phyloP scores from a whole-genome alignment of 2,113 vertebrate species.

The Heterotilapia buettikoferi region DNA sequence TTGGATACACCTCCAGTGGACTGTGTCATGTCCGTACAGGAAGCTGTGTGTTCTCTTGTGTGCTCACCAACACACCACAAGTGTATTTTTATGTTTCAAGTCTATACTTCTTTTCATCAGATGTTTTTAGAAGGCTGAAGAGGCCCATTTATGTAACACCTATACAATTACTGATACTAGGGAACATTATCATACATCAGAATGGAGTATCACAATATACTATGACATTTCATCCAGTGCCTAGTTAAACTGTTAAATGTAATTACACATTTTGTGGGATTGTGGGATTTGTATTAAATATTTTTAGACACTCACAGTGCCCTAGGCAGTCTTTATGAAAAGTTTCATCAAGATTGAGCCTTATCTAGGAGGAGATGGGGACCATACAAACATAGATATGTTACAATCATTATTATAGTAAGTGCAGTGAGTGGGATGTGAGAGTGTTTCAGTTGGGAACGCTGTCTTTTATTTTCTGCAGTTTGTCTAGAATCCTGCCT shows the following conservation, averaged over 20 bases:
- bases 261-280: not conserved
- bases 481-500: not conserved
- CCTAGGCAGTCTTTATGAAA: not conserved
- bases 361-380: not conserved
- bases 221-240: not conserved
- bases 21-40: not conserved
- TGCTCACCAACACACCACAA: not conserved
- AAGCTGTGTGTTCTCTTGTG: not conserved
- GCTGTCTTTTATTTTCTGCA: not conserved
- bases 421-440: not conserved
- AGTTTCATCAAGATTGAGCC: not conserved
- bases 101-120: not conserved
- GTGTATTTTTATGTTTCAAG: not conserved
- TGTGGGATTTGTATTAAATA: not conserved
- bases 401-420: not conserved
- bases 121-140: not conserved
- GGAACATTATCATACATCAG: not conserved
- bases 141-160: not conserved
- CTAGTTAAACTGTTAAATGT: not conserved
- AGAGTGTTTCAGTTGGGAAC: not conserved
- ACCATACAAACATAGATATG: not conserved
- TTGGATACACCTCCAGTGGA: fast-evolving
- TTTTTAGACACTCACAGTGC: not conserved
- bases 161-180: not conserved
- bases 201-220: not conserved